Percentiles rank a stretch among this genome's conserved stretches.
These are phyloP conservation scores for Clarias gariepinus DNA, from an alignment of 2,113 vertebrate species.

Conservation along the genomic window DNA sequence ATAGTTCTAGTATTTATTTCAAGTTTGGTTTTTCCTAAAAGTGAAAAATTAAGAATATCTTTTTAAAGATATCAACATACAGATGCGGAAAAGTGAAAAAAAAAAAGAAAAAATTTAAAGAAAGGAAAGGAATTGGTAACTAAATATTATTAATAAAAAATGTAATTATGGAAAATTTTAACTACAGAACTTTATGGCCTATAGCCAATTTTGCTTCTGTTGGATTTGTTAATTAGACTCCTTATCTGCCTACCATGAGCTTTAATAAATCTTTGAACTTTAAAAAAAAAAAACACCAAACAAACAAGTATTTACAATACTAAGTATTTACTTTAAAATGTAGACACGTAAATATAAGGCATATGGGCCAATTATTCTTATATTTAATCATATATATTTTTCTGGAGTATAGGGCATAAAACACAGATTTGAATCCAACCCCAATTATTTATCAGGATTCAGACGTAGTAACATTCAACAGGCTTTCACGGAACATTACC, in stretches of 20 bases:
- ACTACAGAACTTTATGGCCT: too few species aligned
- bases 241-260: too few species aligned
- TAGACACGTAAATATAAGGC: too few species aligned
- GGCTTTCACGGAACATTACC: not conserved
- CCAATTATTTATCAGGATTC: not conserved
- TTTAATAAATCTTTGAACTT: too few species aligned
- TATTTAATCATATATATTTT: too few species aligned
- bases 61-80: not conserved
- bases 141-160: not conserved
- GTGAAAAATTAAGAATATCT: not conserved
- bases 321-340: too few species aligned
- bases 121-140: not conserved
- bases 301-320: too few species aligned
- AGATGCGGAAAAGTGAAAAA: not conserved
- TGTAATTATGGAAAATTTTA: not conserved
- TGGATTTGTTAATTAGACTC: too few species aligned
- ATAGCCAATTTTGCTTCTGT: too few species aligned
- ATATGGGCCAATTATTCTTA: too few species aligned
- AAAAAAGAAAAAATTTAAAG: not conserved
- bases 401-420: not conserved
- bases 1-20: not conserved
- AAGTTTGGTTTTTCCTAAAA: not conserved
- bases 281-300: too few species aligned
- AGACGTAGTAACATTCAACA: not conserved
- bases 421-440: not conserved